Base-by-base conservation (phyloP, 2,888 invertebrate species). In the Myopa tessellatipennis region DNA sequence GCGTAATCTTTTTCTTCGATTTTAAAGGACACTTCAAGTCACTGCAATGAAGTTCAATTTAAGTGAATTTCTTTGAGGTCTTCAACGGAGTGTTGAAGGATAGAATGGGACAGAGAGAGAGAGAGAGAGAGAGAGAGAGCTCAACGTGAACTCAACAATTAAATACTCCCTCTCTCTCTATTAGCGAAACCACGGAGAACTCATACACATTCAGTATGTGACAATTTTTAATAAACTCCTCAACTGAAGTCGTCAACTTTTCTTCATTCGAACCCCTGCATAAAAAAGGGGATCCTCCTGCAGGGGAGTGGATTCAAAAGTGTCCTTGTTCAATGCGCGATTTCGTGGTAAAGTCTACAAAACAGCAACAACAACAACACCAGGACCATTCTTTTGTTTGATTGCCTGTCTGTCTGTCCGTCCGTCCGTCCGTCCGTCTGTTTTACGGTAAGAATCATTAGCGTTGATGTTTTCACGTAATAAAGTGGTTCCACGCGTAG, bases 401-500 rank as follows among this genome's bases (percentile, higher is more conserved):
- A 45, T 4, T 45, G 7, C 3, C 3, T 45, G 45, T 45, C 55
- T 16, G 55, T 14, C 55, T 14, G 18, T 60, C 6, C 5, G n/a
- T 60, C 14, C 12, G n/a, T 60, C 14, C 4, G n/a, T 52, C 36
- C 18, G 16, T 52, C 34, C 55, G 12, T 73, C 34, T 73, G 45
- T 72, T 73, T 63, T 73, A 73, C 73, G 63, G 45, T 63, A 26
- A 79, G 45, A 72, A 79, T 82, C 82, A 83, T 83, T 83, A 83
- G 81, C 82, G 82, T 80, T 82, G 79, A 78, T 82, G 80, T 81
- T 81, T 82, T 81, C 83, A 83, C 83, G 82, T 83, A 82, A 82
- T 82, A 82, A 83, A 83, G 82, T 78, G 80, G 81, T 79, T 75
- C 78, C 58, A 75, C 78, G 80, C 78, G 10, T 18, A 61, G 55